Base-by-base conservation (phyloP, 2,113 vertebrate species). In the Aphelocoma coerulescens region DNA sequence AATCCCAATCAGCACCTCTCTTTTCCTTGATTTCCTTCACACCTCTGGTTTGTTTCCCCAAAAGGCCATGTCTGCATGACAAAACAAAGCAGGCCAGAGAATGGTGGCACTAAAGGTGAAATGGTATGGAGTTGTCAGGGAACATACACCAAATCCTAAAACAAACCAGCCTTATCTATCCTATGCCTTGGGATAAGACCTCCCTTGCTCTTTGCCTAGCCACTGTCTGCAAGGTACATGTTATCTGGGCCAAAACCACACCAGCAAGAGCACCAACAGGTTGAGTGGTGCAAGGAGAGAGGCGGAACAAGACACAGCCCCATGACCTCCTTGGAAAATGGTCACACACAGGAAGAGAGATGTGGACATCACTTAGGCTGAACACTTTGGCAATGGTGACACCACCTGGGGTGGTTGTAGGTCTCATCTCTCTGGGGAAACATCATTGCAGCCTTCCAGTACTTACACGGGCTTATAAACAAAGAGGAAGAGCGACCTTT, bases 371-470 rank as follows among this genome's bases (percentile, higher is more conserved):
- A 8, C 57, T 62, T 3, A 8, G n/a, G 55, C 24, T 13, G n/a
- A 81, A 58, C 44, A 33, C 41, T 22, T 54, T 2, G 3, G 10
- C 37, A 54, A 1, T 24, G 66, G 10, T 7, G 52, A 12, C n/a
- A 39, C 6, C 49, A 59, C 18, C 5, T 6, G 37, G 9, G 44
- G 17, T 1, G 1, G 14, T 6, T 63, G 13, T 0, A 59, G 59
- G 7, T 33, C 57, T 82, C 63, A 51, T 10, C 2, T 4, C 52
- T 37, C 23, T 59, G 61, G 20, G 69, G 28, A 82, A 68, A 61
- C 0, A 0, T 39, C 39, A 46, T 2, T 54, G 46, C 33, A 61
- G 54, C 33, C 13, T 82, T 46, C 23, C 52, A 46, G 19, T 67
- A 44, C 19, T 51, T 28, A 46, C n/a, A 66, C 27, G 18, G 22